A percentile compares a stretch with the other conserved stretches of the same genome.
Evolutionary conservation across 2,888 invertebrate genomes (phyloP).

Genomic region (Heteropelma amictum): DNA sequence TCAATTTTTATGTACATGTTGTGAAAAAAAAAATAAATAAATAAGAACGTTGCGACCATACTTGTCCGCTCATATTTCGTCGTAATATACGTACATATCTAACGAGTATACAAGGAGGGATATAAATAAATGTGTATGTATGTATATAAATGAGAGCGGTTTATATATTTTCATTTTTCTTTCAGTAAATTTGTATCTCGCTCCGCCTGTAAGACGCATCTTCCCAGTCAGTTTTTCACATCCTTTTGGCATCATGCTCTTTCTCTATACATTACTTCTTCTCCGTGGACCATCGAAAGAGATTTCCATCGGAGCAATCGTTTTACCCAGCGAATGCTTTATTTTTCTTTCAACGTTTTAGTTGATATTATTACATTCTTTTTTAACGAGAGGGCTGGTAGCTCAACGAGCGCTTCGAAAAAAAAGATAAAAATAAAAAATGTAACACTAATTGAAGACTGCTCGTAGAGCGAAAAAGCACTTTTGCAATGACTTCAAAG

Average conservation of each 20-base stretch:
- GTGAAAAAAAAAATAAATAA: conserved; percentile 37
- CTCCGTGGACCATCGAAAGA: conserved; percentile 11
- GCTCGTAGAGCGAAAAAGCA: conserved; percentile 23
- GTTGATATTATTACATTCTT: conserved; percentile 35
- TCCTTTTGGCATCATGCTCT: no score
- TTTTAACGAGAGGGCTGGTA: conserved; percentile 26
- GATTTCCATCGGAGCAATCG: conserved; percentile 22
- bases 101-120: not conserved
- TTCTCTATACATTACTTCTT: no score
- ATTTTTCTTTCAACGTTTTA: conserved; percentile 16
- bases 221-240: not conserved
- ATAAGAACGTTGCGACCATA: conserved; percentile 34
- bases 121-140: conserved; percentile 2
- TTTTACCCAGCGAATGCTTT: conserved; percentile 18
- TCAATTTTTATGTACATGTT: conserved; percentile 66
- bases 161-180: conserved; percentile 23
- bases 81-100: conserved; percentile 6
- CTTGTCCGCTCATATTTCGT: conserved; percentile 25
- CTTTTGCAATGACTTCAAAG: conserved; percentile 34
- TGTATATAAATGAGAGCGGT: not conserved
- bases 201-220: conserved; percentile 25
- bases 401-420: conserved; percentile 27
- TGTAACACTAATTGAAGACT: conserved; percentile 37
- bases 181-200: conserved; percentile 28
- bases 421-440: conserved; percentile 4